Evolutionary conservation across 2,888 invertebrate genomes (phyloP).

Genomic region (Agrotis ipsilon): DNA sequence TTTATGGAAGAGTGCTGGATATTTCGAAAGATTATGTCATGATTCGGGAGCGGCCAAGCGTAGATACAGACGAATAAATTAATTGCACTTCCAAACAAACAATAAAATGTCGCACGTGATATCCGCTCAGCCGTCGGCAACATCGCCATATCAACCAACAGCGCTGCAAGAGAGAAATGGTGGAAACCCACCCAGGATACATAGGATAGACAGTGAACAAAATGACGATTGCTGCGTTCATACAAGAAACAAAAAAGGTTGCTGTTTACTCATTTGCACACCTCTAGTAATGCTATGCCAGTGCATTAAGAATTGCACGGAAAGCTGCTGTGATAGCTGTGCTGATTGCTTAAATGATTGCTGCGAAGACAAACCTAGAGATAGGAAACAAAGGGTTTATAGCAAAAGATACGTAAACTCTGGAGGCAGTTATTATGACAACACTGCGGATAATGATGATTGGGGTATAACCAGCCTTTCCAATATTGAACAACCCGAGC

Average conservation of each 20-base stretch:
- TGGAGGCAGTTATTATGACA: conserved; percentile 24
- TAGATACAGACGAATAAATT: conserved; percentile 25
- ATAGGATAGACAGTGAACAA: conserved; percentile 47
- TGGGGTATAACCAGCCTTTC: conserved; percentile 48
- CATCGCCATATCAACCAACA: conserved; percentile 65
- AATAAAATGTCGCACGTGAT: conserved; percentile 63
- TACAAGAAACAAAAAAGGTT: conserved; percentile 59
- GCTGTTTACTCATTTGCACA: conserved; percentile 59
- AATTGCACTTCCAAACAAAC: conserved; percentile 5
- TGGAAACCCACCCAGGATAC: conserved; percentile 41
- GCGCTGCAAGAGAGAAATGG: conserved; percentile 51
- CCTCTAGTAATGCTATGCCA: conserved; percentile 63
- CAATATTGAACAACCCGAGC: conserved; percentile 15
- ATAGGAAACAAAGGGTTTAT: conserved; percentile 21
- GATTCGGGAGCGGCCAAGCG: conserved; percentile 40
- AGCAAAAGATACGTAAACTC: conserved; percentile 43
- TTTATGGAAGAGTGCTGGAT: conserved; percentile 6
- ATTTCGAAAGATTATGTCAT: conserved; percentile 53
- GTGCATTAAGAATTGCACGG: conserved; percentile 62
- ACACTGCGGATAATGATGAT: conserved; percentile 38
- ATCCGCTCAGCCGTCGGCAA: conserved; percentile 63
- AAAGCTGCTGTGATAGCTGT: conserved; percentile 67
- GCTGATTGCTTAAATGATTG: conserved; percentile 66
- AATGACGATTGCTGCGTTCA: conserved; percentile 66
- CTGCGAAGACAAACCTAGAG: conserved; percentile 66